Conservation (phyloP, 2,797 vertebrate species). For the Falco novaeseelandiae region DNA sequence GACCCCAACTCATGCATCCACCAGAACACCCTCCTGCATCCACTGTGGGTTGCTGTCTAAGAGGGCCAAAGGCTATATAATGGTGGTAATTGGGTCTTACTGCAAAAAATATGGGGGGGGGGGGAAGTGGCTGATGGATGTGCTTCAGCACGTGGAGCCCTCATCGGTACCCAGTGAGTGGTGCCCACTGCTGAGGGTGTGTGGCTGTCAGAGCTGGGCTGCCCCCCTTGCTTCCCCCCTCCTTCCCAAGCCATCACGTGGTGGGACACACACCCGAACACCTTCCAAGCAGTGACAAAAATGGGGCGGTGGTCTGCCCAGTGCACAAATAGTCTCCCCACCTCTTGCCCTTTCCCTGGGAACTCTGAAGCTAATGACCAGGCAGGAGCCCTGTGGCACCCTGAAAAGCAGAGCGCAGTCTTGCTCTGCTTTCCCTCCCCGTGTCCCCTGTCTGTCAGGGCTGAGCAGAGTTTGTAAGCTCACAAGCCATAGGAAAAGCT, state of each 20-base stretch:
- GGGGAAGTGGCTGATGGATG: too few relatives aligned
- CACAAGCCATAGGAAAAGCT: rapidly evolving
- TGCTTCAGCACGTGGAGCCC: neutral
- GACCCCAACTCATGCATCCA: rapidly evolving
- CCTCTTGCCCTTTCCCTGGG: too few relatives aligned
- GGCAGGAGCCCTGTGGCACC: neutral
- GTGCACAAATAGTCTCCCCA: neutral
- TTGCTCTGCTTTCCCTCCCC: neutral
- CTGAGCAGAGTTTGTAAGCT: neutral
- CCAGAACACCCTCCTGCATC: neutral
- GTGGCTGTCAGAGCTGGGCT: rapidly evolving
- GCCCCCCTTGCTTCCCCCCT: neutral
- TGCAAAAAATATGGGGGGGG: neutral
- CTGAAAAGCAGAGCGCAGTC: neutral
- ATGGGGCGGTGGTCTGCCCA: neutral
- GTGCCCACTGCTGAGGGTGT: neutral
- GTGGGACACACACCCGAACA: rapidly evolving
- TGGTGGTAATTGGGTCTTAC: rapidly evolving
- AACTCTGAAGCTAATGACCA: rapidly evolving
- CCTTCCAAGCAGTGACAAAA: neutral
- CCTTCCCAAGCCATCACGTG: rapidly evolving
- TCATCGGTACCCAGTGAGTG: rapidly evolving
- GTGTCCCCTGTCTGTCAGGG: rapidly evolving
- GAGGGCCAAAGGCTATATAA: rapidly evolving
- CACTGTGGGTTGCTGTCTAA: rapidly evolving